Base-by-base conservation (phyloP, 2,113 vertebrate species). In the Muscicapa adusta region DNA sequence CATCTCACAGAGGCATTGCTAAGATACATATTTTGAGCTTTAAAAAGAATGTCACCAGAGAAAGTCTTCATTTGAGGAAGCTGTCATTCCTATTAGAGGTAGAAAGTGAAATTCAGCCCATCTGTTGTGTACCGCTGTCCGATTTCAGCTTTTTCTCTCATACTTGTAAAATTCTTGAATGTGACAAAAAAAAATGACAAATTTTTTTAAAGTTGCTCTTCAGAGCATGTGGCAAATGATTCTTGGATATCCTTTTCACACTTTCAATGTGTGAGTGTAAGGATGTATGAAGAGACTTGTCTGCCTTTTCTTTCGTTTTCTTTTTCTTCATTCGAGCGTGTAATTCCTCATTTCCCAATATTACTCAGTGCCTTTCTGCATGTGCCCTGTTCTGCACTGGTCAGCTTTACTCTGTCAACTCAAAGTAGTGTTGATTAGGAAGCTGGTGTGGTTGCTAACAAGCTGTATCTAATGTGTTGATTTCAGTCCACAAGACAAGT, bases 71-170 rank as follows among this genome's bases (percentile, higher is more conserved):
- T 85, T 85, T 89, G 85, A 84, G 45, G 76, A 57, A 95, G 53
- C 38, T 80, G 56, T 72, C 85, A 63, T 93, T 95, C 40, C 24
- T 48, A 63, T 88, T 93, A 90, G 57, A 93, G 61, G 24, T 94
- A 77, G 18, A 76, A 68, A 85, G 63, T 60, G 74, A 91, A 94
- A 94, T 88, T 73, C 84, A 71, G 53, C 80, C 77, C 94, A 77
- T 81, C 75, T 95, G 77, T 85, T 93, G 25, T 73, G 38, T 92
- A 38, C 3, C 61, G 5, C 89, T 86, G 78, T 88, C 94, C 71
- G 8, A 80, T 92, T 97, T 94, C 70, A 90, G 75, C 47, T 94
- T 95, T 96, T 92, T 90, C 93, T 75, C 34, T 89, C 77, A n/a
- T 65, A 68, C 45, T 80, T 96, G 47, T 54, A 92, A 95, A 94